A percentile compares a stretch with the other conserved stretches of the same genome.
phyloP scores from a whole-genome alignment of 2,113 vertebrate genomes.

The Amblyopsis rosae region DNA sequence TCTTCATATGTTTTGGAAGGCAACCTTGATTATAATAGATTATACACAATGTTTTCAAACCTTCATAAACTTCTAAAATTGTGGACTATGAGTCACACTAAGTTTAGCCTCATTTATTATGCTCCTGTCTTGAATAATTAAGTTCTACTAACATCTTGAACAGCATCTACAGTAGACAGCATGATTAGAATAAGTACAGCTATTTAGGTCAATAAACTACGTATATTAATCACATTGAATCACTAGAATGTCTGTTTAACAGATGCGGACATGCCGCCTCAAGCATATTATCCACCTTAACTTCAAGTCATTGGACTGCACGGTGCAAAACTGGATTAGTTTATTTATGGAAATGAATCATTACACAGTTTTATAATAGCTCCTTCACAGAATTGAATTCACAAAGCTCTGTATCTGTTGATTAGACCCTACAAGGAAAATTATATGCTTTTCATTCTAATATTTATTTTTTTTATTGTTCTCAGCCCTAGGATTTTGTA shows the following conservation, averaged over 20 bases:
- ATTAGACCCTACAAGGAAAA: not conserved
- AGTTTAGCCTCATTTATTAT: not conserved
- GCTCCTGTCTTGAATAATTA: not conserved
- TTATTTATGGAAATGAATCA: not conserved
- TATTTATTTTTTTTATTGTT: too few relatives aligned
- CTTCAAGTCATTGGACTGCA: not conserved
- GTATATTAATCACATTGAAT: not conserved
- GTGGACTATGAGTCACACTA: not conserved
- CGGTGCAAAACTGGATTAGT: not conserved
- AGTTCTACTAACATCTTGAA: not conserved
- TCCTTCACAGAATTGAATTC: not conserved
- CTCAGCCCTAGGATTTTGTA: too few relatives aligned
- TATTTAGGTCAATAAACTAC: not conserved
- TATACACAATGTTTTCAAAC: not conserved
- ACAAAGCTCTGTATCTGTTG: not conserved
- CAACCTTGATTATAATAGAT: not conserved
- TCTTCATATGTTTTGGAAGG: not conserved
- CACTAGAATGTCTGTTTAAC: constrained; percentile 2
- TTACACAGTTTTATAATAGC: not conserved
- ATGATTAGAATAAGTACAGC: not conserved
- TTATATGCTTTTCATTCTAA: not conserved
- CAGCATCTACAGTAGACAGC: not conserved
- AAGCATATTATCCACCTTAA: not conserved
- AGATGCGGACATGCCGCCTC: not conserved
- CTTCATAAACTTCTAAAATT: not conserved